Percentiles rank a stretch among this genome's conserved stretches.
Conservation (phyloP, 2,113 vertebrate species). For the Apaloderma vittatum region DNA sequence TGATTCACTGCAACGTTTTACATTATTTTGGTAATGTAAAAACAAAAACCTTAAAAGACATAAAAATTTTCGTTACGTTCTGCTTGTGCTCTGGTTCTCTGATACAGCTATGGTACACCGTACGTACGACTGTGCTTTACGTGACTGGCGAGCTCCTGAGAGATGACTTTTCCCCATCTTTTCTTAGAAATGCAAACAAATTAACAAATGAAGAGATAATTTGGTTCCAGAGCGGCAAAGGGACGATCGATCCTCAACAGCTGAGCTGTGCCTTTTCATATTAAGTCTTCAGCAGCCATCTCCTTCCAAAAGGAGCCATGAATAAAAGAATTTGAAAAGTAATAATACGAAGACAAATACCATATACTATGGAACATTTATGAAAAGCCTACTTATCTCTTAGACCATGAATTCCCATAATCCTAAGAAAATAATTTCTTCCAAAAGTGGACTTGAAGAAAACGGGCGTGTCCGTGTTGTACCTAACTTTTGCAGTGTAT, state of each 20-base stretch:
- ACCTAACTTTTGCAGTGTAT: not conserved
- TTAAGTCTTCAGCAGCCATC: not conserved
- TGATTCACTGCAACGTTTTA: not conserved
- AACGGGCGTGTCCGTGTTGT: not conserved
- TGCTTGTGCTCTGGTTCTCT: not conserved
- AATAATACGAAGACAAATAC: conserved; percentile 29
- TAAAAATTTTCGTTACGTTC: not conserved
- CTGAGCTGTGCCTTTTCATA: not conserved
- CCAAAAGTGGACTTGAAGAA: not conserved
- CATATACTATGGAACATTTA: not conserved
- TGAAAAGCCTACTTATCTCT: conserved; percentile 1
- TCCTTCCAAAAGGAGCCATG: conserved; percentile 5
- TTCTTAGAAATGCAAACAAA: conserved; percentile 46
- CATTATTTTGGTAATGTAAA: not conserved
- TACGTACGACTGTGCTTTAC: not conserved
- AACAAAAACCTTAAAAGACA: not conserved
- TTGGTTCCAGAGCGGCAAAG: not conserved
- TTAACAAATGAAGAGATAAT: conserved; percentile 54
- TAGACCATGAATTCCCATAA: not conserved
- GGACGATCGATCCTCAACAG: not conserved
- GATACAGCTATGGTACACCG: not conserved
- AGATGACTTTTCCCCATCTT: not conserved
- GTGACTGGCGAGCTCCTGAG: not conserved
- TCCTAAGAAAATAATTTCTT: not conserved
- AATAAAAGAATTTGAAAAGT: not conserved